phyloP scores from a whole-genome alignment of 2,113 vertebrate genomes.

The Hystrix cristata region DNA sequence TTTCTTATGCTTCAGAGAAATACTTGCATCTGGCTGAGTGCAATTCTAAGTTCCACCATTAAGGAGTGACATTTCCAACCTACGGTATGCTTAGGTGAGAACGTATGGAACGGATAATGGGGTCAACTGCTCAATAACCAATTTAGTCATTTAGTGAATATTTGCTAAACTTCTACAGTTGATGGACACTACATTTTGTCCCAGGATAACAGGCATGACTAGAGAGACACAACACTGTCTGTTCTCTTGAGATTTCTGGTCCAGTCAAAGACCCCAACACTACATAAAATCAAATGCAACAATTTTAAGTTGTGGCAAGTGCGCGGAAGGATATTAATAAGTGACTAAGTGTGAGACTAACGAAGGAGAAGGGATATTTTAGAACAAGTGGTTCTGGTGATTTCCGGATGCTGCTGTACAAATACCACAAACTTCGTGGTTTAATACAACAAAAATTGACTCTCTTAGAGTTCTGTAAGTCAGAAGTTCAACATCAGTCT shows the following conservation, averaged over 20 bases:
- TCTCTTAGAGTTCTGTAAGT: not conserved
- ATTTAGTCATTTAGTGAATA: slow-evolving; percentile 33
- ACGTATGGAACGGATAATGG: slow-evolving; percentile 1
- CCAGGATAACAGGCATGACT: not conserved
- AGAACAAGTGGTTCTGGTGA: not conserved
- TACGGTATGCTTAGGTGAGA: slow-evolving; percentile 13
- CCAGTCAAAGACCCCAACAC: not conserved
- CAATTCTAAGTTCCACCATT: slow-evolving; percentile 41
- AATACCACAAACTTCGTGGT: not conserved
- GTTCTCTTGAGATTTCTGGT: not conserved
- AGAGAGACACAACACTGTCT: not conserved
- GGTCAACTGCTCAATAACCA: slow-evolving; percentile 38
- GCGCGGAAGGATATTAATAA: not conserved
- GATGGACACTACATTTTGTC: not conserved
- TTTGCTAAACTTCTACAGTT: not conserved
- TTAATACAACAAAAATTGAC: not conserved
- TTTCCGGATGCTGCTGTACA: slow-evolving; percentile 8
- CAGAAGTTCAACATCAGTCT: slow-evolving; percentile 1
- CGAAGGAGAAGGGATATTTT: not conserved
- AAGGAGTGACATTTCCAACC: slow-evolving; percentile 25
- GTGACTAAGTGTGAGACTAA: not conserved
- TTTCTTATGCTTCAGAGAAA: slow-evolving; percentile 54
- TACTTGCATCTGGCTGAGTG: slow-evolving; percentile 44
- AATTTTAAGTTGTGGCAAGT: not conserved
- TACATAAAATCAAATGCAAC: not conserved